These are phyloP conservation scores for Parthenolecanium corni DNA, from an alignment of 2,888 invertebrate species.

Conservation along the genomic window DNA sequence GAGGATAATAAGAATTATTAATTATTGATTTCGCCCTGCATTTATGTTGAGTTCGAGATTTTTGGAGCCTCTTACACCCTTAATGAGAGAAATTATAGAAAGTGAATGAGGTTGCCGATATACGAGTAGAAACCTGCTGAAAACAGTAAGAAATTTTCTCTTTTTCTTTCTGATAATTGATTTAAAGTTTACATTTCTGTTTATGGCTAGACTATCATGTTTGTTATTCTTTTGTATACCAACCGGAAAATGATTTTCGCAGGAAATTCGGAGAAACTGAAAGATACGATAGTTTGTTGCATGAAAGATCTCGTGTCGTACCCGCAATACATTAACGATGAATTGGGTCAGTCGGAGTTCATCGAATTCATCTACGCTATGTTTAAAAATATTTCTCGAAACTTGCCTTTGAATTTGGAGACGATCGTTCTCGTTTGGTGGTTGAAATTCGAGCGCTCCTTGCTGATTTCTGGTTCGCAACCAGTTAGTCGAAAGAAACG, in stretches of 20 bases:
- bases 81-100: too few relatives aligned
- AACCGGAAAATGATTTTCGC: background rate
- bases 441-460: conserved; percentile 49
- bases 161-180: too few relatives aligned
- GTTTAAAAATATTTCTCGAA: conserved; percentile 2
- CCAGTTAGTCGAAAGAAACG: conserved; percentile 6
- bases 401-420: conserved; percentile 2
- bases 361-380: conserved; percentile 7
- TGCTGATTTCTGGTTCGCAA: conserved; percentile 34
- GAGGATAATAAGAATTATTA: too few relatives aligned
- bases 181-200: too few relatives aligned
- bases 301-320: conserved; percentile 16
- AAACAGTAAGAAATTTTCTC: too few relatives aligned
- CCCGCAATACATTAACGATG: conserved; percentile 20
- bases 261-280: background rate
- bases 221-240: background rate
- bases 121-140: too few relatives aligned
- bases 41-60: too few relatives aligned
- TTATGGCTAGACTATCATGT: background rate
- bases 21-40: too few relatives aligned
- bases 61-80: too few relatives aligned
- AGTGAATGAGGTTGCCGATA: too few relatives aligned
- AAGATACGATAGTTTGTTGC: conserved; percentile 11
- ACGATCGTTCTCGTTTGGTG: conserved; percentile 47
- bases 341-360: conserved; percentile 9